Conservation (phyloP, 2,888 invertebrate species). For the Lumbricus terrestris region DNA sequence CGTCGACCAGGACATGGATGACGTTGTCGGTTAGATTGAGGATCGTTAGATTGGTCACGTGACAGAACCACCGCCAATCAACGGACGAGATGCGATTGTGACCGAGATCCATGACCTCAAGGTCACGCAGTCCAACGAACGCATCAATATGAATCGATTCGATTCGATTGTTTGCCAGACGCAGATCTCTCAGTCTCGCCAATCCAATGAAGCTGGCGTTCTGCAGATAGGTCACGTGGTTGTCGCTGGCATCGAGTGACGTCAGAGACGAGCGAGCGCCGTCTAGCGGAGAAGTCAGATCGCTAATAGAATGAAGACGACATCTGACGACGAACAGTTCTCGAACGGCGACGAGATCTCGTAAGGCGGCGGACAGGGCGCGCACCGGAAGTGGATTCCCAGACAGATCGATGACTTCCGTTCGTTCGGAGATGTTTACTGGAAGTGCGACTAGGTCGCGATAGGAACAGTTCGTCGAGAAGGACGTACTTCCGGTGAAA, state of each 20-base stretch:
- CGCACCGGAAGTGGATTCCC: slow-evolving; percentile 7
- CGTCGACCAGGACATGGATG: background rate
- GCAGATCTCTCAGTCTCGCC: slow-evolving; percentile 80
- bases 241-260: slow-evolving; percentile 87
- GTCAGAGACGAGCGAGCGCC: slow-evolving; percentile 56
- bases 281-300: background rate
- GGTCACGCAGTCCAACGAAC: slow-evolving; percentile 39
- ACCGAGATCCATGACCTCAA: slow-evolving; percentile 24
- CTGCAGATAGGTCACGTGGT: slow-evolving; percentile 77
- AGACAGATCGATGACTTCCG: background rate
- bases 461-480: slow-evolving; percentile 14
- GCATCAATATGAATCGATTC: slow-evolving; percentile 60
- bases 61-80: background rate
- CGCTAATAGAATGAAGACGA: background rate
- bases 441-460: background rate
- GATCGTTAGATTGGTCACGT: background rate
- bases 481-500: background rate
- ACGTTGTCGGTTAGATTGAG: background rate
- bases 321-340: background rate
- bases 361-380: background rate
- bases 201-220: slow-evolving; percentile 80
- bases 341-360: background rate
- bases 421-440: background rate
- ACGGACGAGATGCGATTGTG: slow-evolving; percentile 20
- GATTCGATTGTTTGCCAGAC: slow-evolving; percentile 81